Evolutionary conservation across 2,888 invertebrate genomes (phyloP).

Genomic region (Octonoba sinensis): DNA sequence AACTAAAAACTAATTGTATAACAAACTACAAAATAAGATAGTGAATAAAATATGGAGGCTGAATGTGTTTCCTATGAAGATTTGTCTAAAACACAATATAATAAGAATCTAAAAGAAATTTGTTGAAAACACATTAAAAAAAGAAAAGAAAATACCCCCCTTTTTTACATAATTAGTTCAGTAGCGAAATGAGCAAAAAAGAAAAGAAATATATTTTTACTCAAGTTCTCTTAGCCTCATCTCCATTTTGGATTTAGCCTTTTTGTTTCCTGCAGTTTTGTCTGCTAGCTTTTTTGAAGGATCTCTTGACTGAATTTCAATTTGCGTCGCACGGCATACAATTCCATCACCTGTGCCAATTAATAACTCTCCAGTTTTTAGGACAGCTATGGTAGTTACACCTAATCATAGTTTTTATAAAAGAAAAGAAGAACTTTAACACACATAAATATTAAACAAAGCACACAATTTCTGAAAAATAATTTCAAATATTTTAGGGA

Average conservation of each 20-base stretch:
- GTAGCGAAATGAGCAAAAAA: background rate
- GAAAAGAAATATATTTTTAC: conserved; percentile 17
- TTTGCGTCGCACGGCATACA: conserved; percentile 72
- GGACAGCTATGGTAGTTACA: conserved; percentile 70
- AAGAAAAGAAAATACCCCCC: background rate
- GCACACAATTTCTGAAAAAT: background rate
- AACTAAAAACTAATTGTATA: too few relatives aligned
- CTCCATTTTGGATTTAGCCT: conserved; percentile 38
- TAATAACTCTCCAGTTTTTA: conserved; percentile 72
- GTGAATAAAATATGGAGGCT: too few relatives aligned
- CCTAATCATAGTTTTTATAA: conserved; percentile 66
- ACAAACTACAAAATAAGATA: too few relatives aligned
- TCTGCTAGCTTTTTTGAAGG: conserved; percentile 3
- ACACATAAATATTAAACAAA: background rate
- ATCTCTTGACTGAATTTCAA: conserved; percentile 28
- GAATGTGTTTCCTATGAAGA: too few relatives aligned
- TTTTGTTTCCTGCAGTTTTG: conserved; percentile 11
- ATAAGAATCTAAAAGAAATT: too few relatives aligned
- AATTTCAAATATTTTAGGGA: too few relatives aligned
- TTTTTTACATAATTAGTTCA: background rate
- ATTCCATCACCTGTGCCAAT: conserved; percentile 90
- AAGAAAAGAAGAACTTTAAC: too few relatives aligned
- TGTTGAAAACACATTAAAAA: background rate
- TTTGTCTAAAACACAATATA: too few relatives aligned
- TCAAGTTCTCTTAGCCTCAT: conserved; percentile 35